Evolutionary conservation across 2,888 invertebrate genomes (phyloP), one percentile per base, ranked within the genome.

Genomic region (Sisyra nigra): DNA sequence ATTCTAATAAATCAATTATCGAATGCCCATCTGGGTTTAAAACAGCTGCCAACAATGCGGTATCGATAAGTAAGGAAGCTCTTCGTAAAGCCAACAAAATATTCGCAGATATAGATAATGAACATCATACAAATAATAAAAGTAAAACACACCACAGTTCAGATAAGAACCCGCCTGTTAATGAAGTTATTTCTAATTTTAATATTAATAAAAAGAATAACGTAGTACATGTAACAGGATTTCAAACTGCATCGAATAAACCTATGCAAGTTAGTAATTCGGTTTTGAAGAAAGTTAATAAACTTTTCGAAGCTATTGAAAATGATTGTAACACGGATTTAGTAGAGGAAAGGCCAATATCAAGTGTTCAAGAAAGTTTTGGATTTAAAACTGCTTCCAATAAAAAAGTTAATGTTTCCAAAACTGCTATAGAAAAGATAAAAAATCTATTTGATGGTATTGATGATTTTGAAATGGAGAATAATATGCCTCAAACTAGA

Each of bases 391-490:
- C 59, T 38, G 38, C 38, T 38, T 17, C 18, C 8, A 18, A 18
- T 17, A 8, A 5, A 11, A 38, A 15, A 11, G 18, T 38, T 18
- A 44, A 48, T 11, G 54, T 66, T 46, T 61, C 63, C 3, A 54
- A 61, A 52, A 52, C 60, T 45, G 54, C 59, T 13, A 48, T 66
- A 32, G 52, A 51, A 9, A 59, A 54, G 49, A 59, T 57, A 30
- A 59, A 49, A 46, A 43, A 46, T 11, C 9, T 50, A 58, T 53
- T 63, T 47, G 51, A 51, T 44, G 49, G 54, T 9, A 48, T 56
- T 48, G 68, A 66, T 45, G 24, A 40, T 48, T 60, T 32, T 18
- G 30, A 47, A 37, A 8, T 18, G 38, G 24, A 42, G 30, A 38
- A 38, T 17, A 2, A 38, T 14, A 3, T 2, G n/a, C 8, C 9